Conservation (phyloP, 2,888 invertebrate genomes). For the Clanis bilineata region DNA sequence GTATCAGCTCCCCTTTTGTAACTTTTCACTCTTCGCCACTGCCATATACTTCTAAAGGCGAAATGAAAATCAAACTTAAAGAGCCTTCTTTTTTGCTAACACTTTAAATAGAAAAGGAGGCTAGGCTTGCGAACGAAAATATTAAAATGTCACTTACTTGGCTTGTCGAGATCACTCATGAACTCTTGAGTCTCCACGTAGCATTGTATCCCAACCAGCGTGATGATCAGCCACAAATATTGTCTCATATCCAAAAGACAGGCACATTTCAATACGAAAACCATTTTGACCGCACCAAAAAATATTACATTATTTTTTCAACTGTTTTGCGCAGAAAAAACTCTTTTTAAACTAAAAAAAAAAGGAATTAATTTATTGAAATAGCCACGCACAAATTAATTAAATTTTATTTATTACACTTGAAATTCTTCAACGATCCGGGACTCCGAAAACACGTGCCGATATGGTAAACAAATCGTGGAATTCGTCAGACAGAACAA, state of each 20-base stretch:
- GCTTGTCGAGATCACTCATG: slow-evolving; percentile 82
- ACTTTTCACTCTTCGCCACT: too few species aligned
- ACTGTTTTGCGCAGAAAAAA: background rate
- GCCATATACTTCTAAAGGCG: background rate
- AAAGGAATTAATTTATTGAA: too few species aligned
- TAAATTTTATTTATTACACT: background rate
- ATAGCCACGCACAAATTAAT: background rate
- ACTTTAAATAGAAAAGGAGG: background rate
- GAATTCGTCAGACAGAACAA: slow-evolving; percentile 35
- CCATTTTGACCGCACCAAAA: slow-evolving; percentile 1
- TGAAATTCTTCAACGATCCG: slow-evolving; percentile 1
- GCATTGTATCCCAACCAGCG: slow-evolving; percentile 62
- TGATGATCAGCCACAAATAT: slow-evolving; percentile 42
- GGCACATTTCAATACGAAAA: slow-evolving; percentile 24
- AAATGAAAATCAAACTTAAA: background rate
- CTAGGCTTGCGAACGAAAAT: background rate
- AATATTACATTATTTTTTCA: slow-evolving; percentile 7
- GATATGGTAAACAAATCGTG: slow-evolving; percentile 51
- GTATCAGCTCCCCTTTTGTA: too few species aligned
- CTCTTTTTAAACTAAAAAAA: background rate
- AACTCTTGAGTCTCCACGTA: slow-evolving; percentile 79
- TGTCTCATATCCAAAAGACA: slow-evolving; percentile 25
- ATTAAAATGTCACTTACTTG: slow-evolving; percentile 60
- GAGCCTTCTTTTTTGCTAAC: background rate
- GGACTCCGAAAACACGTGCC: slow-evolving; percentile 21